Conservation (phyloP, 2,113 vertebrate species). For the Sminthopsis crassicaudata region DNA sequence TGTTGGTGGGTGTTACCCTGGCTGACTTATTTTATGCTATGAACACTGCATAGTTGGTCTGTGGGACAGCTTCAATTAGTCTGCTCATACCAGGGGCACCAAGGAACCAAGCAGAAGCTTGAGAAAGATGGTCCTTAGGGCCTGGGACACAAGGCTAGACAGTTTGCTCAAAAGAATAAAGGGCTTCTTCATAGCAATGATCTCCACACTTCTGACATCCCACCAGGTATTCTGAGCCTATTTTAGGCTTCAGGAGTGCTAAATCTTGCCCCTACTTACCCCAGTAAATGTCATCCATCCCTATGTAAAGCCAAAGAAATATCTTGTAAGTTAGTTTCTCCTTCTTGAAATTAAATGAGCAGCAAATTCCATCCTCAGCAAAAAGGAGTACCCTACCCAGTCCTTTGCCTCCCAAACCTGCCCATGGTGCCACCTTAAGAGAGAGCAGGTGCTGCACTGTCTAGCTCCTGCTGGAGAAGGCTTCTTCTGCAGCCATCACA, state of each 20-base stretch:
- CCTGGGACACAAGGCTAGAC: background rate
- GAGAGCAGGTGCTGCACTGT: background rate
- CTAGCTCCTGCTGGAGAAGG: background rate
- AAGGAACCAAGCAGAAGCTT: background rate
- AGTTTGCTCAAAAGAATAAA: background rate
- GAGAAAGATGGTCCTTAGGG: background rate
- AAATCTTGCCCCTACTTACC: background rate
- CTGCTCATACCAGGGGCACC: background rate
- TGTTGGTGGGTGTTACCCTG: background rate
- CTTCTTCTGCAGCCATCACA: background rate
- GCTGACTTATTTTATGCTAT: background rate
- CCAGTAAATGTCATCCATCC: background rate
- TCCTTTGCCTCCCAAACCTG: background rate
- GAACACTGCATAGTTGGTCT: background rate
- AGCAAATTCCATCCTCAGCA: background rate
- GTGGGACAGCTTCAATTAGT: background rate
- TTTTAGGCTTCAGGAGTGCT: background rate
- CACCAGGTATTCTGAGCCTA: background rate
- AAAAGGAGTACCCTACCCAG: background rate
- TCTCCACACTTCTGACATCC: background rate
- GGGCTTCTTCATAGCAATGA: background rate
- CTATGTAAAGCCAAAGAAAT: fast-evolving
- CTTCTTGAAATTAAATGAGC: background rate
- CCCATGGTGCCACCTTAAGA: background rate
- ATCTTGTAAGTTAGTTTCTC: background rate